These are phyloP conservation scores for Piscicola geometra DNA, from an alignment of 2,888 invertebrate genomes.

Conservation along the genomic window DNA sequence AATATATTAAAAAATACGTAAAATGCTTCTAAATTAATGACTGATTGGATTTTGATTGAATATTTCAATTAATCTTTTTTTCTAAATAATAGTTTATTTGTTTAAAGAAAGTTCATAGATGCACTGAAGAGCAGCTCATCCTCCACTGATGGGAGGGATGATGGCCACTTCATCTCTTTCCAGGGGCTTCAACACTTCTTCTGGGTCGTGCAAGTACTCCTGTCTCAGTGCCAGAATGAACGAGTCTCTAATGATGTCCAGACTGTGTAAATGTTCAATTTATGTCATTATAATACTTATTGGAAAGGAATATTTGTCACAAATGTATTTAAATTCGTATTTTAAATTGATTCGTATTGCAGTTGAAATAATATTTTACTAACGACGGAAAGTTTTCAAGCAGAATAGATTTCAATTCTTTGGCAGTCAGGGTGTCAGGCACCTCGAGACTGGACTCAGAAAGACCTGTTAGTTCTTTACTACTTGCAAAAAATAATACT, in stretches of 20 bases:
- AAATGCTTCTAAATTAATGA: no score
- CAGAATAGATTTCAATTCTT: conserved; percentile 38
- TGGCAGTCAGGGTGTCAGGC: conserved; percentile 28
- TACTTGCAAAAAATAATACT: conserved; percentile 81
- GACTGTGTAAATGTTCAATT: background rate
- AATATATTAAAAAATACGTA: no score
- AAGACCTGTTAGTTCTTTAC: conserved; percentile 72
- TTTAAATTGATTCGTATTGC: background rate
- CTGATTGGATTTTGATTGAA: no score
- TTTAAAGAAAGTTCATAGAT: no score
- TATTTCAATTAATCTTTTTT: no score
- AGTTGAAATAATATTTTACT: conserved; percentile 5
- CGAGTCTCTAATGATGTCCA: conserved; percentile 28
- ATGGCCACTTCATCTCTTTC: conserved; percentile 78
- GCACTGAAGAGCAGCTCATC: no score
- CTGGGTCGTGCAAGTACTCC: conserved; percentile 63
- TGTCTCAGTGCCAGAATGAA: conserved; percentile 79
- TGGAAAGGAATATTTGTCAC: no score
- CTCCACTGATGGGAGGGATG: conserved; percentile 90
- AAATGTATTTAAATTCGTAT: background rate
- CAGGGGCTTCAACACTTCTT: conserved; percentile 50
- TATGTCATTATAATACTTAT: no score
- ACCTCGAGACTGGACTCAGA: conserved; percentile 41
- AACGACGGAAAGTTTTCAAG: conserved; percentile 41
- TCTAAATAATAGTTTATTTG: no score